phyloP scores from a whole-genome alignment of 2,113 vertebrate genomes.

The Phrynosoma platyrhinos region DNA sequence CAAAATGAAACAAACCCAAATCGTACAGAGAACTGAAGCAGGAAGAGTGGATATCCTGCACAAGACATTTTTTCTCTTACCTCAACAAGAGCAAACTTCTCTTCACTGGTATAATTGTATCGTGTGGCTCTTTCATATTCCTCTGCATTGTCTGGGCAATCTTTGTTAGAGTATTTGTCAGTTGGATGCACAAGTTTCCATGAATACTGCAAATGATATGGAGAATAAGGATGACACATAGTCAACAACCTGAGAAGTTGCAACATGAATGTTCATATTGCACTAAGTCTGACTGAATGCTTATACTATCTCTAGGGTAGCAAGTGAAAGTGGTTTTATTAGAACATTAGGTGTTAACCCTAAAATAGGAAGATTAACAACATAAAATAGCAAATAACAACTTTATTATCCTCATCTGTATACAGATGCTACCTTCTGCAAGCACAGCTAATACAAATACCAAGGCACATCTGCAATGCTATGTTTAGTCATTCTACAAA shows the following conservation, averaged over 20 bases:
- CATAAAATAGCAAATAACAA: too few relatives aligned
- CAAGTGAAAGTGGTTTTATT: neutral
- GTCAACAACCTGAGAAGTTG: neutral
- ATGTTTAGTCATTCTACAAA: neutral
- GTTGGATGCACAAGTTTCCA: slow-evolving; percentile 92
- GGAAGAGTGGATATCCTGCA: neutral
- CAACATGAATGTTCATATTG: neutral
- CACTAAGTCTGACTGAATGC: neutral
- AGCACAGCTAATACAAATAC: neutral
- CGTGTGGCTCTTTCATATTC: slow-evolving; percentile 90
- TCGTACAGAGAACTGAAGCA: too few relatives aligned
- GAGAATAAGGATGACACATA: neutral
- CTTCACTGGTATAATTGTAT: slow-evolving; percentile 91
- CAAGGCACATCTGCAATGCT: neutral
- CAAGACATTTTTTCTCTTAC: slow-evolving; percentile 61
- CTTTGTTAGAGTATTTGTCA: slow-evolving; percentile 92
- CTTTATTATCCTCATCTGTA: neutral
- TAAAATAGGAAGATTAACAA: neutral
- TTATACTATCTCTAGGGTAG: neutral
- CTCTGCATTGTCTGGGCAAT: slow-evolving; percentile 90
- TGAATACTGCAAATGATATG: slow-evolving; percentile 78
- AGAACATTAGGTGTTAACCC: neutral
- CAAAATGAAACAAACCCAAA: neutral
- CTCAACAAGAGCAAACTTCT: slow-evolving; percentile 92
- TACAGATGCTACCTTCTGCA: neutral